Evolutionary conservation across 2,113 vertebrate genomes (phyloP).

Genomic region (Phylloscopus trochiloides): DNA sequence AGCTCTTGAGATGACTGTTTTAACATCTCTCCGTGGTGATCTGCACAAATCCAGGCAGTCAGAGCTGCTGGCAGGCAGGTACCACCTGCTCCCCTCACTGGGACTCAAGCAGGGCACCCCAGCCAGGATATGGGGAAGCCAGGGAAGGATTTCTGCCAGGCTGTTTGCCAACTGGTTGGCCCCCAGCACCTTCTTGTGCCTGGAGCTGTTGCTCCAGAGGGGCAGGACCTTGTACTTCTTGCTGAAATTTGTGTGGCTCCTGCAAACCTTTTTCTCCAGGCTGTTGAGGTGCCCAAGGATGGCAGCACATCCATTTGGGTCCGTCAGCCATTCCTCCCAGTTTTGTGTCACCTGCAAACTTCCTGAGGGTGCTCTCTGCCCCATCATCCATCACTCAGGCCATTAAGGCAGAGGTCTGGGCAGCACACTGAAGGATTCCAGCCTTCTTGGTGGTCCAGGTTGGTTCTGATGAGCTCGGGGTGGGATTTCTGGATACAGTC

Average conservation of each 20-base stretch:
- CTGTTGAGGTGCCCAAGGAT: not conserved
- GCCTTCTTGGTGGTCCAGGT: not conserved
- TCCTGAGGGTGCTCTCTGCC: not conserved
- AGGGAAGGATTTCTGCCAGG: not conserved
- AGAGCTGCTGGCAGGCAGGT: not conserved
- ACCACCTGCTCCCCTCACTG: not conserved
- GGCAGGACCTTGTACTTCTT: not conserved
- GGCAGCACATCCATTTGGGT: accelerated
- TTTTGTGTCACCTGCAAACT: not conserved
- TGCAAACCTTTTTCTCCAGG: not conserved
- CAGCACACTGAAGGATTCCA: not conserved
- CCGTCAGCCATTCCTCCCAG: not conserved
- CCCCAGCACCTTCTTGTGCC: not conserved
- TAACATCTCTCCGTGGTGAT: accelerated
- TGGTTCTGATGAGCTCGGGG: not conserved
- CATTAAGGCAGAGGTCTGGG: not conserved
- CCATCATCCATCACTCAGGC: not conserved
- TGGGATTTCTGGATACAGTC: not conserved
- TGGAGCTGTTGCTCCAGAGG: not conserved
- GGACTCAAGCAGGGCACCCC: not conserved
- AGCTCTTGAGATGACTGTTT: not conserved
- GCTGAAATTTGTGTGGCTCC: not conserved
- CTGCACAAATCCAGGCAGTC: not conserved
- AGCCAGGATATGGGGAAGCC: not conserved
- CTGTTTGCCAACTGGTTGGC: not conserved